Conservation (phyloP, 2,888 invertebrate species). For the Drosophila neutralis region DNA sequence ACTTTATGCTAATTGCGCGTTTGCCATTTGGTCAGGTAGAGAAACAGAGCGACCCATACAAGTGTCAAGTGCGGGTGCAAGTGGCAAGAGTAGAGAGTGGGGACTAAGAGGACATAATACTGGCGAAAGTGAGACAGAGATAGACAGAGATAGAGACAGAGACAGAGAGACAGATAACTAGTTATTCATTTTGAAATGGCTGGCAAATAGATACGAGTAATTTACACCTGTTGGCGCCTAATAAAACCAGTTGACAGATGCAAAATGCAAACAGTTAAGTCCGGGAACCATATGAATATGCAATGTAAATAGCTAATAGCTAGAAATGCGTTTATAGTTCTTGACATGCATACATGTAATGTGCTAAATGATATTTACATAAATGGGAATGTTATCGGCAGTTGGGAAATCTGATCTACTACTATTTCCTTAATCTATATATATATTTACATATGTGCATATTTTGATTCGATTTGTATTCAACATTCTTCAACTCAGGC, state of each 20-base stretch:
- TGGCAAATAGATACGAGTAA: conserved; percentile 2
- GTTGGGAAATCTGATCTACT: not conserved
- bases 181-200: conserved; percentile 10
- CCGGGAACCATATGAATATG: conserved; percentile 1
- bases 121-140: not conserved
- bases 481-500: not conserved
- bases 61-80: conserved; percentile 53
- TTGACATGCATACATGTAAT: not conserved
- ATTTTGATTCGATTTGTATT: not conserved
- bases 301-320: not conserved
- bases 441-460: not conserved
- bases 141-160: not conserved
- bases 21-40: conserved; percentile 72
- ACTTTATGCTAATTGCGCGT: conserved; percentile 78
- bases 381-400: not conserved
- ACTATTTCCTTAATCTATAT: not conserved
- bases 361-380: not conserved
- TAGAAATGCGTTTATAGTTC: no score
- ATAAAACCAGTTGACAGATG: conserved; percentile 46
- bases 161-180: conserved; percentile 1
- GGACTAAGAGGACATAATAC: not conserved
- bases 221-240: conserved; percentile 32
- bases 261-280: conserved; percentile 13
- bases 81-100: conserved; percentile 4
- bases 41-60: conserved; percentile 40